Evolutionary conservation across 2,113 vertebrate genomes (phyloP), one percentile per base, ranked within the genome.

Genomic region (Dicaeum eximium): DNA sequence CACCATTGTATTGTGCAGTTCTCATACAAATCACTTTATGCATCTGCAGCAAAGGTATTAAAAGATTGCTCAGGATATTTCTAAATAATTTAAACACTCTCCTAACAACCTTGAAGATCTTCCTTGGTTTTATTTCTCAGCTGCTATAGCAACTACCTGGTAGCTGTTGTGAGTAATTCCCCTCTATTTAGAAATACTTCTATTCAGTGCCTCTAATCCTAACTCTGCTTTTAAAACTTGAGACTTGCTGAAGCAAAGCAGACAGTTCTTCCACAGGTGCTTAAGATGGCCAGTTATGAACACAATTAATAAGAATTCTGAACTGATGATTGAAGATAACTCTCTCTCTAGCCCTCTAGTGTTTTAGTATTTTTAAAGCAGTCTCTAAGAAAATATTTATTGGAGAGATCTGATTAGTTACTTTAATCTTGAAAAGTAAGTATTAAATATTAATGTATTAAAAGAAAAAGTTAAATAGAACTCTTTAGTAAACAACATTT

Each of bases 321-420:
- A 77, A 33, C 28, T 3, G 50, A 16, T 80, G 47, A 23, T 53
- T 65, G 67, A 44, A 30, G 66, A 27, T 48, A 53, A 65, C 24
- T 11, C 58, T 81, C 66, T 54, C 66, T 71, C 66, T 50, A 72
- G 64, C 93, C 88, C 81, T 95, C 88, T 92, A 78, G 88, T 83
- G 64, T 92, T 93, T 58, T 70, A 64, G n/a, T 71, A 44, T 70
- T 92, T 92, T 78, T 83, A 93, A 86, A 86, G 51, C 86, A 86
- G 37, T 50, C 45, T 86, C 31, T 62, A 86, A 86, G 86, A 92
- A 86, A 92, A 70, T 47, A 85, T 56, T 91, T 87, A 62, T 81
- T 91, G 23, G 81, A 87, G 31, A 45, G 40, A 57, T 91, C n/a
- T 71, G 24, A 82, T 92, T 51, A 60, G 44, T 92, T 71, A 27